phyloP scores from a whole-genome alignment of 2,113 vertebrate species.

The Neomonachus schauinslandi region DNA sequence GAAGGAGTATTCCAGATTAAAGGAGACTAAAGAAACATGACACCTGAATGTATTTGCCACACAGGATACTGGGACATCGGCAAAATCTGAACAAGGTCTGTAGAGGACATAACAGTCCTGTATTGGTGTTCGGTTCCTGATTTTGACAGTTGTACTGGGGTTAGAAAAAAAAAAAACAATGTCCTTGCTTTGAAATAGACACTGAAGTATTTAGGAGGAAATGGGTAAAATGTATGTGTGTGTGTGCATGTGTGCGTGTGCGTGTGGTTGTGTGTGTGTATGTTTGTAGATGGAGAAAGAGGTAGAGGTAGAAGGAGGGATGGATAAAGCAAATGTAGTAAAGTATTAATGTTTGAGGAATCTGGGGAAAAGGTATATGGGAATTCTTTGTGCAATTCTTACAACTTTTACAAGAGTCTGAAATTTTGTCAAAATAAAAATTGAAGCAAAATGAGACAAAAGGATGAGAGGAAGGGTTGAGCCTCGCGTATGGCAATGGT shows the following conservation, averaged over 20 bases:
- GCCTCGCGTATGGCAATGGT: neutral
- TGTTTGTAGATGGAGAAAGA: neutral
- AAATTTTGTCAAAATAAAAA: neutral
- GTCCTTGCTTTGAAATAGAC: neutral
- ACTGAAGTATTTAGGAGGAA: neutral
- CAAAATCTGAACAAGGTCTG: neutral
- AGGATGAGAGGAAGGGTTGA: neutral
- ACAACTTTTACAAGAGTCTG: neutral
- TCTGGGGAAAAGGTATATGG: neutral
- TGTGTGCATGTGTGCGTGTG: neutral
- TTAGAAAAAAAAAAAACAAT: neutral
- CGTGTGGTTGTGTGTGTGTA: too few species aligned
- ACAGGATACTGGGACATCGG: neutral
- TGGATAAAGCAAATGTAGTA: neutral
- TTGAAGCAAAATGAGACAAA: neutral
- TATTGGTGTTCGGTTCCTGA: neutral
- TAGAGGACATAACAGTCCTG: neutral
- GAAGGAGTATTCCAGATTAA: neutral
- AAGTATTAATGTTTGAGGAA: neutral
- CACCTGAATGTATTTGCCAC: neutral
- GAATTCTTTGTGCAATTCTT: neutral
- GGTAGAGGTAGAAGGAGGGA: neutral
- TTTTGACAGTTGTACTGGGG: neutral
- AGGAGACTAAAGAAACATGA: neutral
- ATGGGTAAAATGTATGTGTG: neutral